phyloP scores from a whole-genome alignment of 2,797 vertebrate genomes.

The Brotogeris chrysoptera region DNA sequence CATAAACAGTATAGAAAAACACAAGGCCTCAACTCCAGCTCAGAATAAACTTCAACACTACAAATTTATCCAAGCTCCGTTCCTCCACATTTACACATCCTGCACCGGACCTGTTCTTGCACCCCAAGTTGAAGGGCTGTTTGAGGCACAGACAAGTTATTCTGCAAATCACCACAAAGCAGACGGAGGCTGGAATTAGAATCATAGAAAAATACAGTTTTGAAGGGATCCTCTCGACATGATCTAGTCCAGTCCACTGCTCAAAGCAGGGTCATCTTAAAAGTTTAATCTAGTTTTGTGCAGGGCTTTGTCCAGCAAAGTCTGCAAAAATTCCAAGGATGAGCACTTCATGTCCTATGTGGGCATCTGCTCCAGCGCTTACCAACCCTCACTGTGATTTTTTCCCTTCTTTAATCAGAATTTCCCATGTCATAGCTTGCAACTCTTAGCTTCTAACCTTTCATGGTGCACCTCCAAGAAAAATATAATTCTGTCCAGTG shows the following conservation, averaged over 20 bases:
- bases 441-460: neutral
- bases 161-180: neutral
- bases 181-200: neutral
- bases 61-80: neutral
- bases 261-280: neutral
- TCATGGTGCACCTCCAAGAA: neutral
- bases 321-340: neutral
- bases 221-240: neutral
- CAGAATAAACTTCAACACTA: neutral
- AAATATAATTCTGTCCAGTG: neutral
- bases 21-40: neutral
- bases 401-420: neutral
- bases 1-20: neutral
- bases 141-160: neutral
- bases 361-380: neutral
- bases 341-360: neutral
- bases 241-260: neutral
- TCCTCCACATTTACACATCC: neutral
- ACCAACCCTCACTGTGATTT: neutral
- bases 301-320: neutral
- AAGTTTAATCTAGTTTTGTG: neutral
- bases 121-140: neutral
- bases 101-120: neutral
- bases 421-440: neutral
- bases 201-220: neutral